Percentiles rank a stretch among this genome's conserved stretches.
These are phyloP conservation scores for Drosophila baimaii DNA, from an alignment of 1,140 invertebrate species.

Conservation along the genomic window DNA sequence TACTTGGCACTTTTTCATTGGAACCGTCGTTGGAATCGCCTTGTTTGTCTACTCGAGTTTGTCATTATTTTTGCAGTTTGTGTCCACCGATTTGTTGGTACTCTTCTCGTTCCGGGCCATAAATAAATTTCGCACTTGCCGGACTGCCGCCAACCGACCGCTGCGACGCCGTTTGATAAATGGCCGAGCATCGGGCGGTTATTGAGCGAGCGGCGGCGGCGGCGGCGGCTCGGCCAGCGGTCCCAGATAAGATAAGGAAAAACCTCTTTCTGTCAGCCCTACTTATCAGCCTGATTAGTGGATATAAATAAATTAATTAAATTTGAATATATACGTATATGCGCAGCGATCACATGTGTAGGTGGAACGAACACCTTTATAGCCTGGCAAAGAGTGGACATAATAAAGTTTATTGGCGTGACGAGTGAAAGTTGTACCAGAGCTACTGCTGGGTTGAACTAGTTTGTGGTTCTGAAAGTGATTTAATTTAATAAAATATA, in stretches of 20 bases:
- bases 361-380: constrained; percentile 2
- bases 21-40: constrained; percentile 33
- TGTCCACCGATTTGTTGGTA: constrained; percentile 5
- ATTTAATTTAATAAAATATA: background rate
- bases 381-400: background rate
- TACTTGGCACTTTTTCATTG: constrained; percentile 42
- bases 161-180: constrained; percentile 35
- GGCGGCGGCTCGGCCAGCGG: constrained; percentile 18
- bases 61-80: constrained; percentile 44
- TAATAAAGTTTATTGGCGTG: constrained; percentile 6
- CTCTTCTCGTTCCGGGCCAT: constrained; percentile 14
- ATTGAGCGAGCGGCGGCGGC: constrained; percentile 17
- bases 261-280: constrained; percentile 42
- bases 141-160: constrained; percentile 26
- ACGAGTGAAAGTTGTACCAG: constrained; percentile 10
- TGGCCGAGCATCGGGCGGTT: constrained; percentile 35
- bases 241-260: constrained; percentile 32
- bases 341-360: constrained; percentile 20
- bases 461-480: background rate
- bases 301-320: constrained; percentile 83
- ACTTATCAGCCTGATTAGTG: constrained; percentile 72
- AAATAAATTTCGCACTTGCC: constrained; percentile 35
- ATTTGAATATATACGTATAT: constrained; percentile 65
- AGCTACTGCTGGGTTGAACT: background rate
- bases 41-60: constrained; percentile 38